phyloP scores from a whole-genome alignment of 2,888 invertebrate genomes.

The Drosophila sordidula region DNA sequence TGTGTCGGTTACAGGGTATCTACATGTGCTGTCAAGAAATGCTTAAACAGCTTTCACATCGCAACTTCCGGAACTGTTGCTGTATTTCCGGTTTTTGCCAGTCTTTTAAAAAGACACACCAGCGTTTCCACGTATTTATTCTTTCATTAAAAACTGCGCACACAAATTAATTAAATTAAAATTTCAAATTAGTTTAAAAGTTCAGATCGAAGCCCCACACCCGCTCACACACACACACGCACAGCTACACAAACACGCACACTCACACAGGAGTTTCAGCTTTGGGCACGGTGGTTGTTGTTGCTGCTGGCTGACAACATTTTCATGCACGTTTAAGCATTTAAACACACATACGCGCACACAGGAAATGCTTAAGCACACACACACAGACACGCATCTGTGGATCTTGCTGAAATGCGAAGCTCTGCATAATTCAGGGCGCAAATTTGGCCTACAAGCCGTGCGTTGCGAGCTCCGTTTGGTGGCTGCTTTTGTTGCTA shows the following conservation, averaged over 20 bases:
- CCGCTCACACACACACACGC: conserved; percentile 3
- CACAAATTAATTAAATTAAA: conserved; percentile 75
- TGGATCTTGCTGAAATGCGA: conserved; percentile 22
- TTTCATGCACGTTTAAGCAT: conserved; percentile 73
- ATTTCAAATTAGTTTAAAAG: conserved; percentile 75
- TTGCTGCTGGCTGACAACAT: conserved; percentile 43
- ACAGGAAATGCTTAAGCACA: conserved; percentile 36
- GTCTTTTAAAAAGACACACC: no score
- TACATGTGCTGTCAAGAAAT: no score
- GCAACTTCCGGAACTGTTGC: no score
- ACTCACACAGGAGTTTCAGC: conserved; percentile 44
- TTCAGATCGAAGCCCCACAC: conserved; percentile 38
- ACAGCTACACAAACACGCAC: neutral
- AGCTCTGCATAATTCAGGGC: conserved; percentile 65
- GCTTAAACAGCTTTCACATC: no score
- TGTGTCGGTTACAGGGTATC: no score
- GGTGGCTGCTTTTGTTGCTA: conserved; percentile 39
- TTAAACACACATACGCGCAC: conserved; percentile 11
- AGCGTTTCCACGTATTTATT: conserved; percentile 4
- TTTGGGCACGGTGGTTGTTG: conserved; percentile 21
- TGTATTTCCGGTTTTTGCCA: no score
- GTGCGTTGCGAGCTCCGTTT: conserved; percentile 12
- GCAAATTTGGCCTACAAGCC: conserved; percentile 46
- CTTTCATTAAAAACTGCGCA: conserved; percentile 40
- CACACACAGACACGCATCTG: conserved; percentile 1